phyloP scores from a whole-genome alignment of 2,888 invertebrate species.

The Oegoconia quadripuncta region DNA sequence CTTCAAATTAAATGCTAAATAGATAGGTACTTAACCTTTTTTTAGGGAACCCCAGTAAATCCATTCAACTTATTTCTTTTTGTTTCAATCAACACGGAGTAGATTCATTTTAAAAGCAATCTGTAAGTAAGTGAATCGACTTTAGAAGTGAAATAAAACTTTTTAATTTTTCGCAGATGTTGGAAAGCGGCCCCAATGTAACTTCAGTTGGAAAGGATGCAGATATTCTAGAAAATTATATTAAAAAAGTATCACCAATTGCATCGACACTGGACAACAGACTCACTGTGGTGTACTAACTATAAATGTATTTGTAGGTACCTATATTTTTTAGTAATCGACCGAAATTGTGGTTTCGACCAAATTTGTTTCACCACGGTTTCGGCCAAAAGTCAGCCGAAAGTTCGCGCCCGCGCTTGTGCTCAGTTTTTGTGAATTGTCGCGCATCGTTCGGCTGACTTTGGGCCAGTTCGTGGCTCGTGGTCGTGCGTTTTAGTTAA shows the following conservation, averaged over 20 bases:
- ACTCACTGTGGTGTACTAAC: constrained; percentile 54
- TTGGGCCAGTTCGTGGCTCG: too few species aligned
- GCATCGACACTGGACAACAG: constrained; percentile 71
- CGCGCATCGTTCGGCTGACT: too few species aligned
- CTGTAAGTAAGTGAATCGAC: constrained; percentile 3
- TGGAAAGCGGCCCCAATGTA: constrained; percentile 60
- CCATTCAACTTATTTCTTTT: constrained; percentile 7
- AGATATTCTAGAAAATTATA: constrained; percentile 68
- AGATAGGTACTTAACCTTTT: neutral
- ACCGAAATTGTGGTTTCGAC: too few species aligned
- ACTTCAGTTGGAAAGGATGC: constrained; percentile 66
- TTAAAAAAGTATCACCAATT: constrained; percentile 72
- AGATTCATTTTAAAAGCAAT: constrained; percentile 9
- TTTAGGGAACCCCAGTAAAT: constrained; percentile 4
- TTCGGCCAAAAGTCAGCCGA: too few species aligned
- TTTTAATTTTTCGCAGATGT: constrained; percentile 45
- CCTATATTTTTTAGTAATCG: too few species aligned
- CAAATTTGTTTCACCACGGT: too few species aligned
- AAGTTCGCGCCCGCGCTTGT: too few species aligned
- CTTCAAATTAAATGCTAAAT: neutral
- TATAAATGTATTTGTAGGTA: too few species aligned
- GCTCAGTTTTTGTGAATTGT: too few species aligned
- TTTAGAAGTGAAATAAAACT: constrained; percentile 1
- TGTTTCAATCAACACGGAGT: constrained; percentile 6
- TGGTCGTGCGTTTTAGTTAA: too few species aligned